Evolutionary conservation across 2,797 vertebrate genomes (phyloP), one percentile per base, ranked within the genome.

Genomic region (Alectoris magna): DNA sequence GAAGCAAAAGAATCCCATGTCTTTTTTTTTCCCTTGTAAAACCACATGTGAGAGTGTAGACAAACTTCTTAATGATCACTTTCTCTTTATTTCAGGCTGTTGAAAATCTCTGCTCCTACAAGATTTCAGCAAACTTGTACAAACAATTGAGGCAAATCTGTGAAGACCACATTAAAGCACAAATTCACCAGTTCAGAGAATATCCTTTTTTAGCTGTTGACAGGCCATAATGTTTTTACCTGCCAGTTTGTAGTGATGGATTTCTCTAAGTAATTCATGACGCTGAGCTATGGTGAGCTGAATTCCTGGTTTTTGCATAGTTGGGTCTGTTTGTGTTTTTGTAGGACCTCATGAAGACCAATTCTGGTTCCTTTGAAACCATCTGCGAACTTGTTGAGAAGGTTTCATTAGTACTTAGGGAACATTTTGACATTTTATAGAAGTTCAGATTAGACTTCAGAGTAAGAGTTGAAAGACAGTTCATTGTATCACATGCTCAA

Each of bases 161-260:
- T 96, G 99, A 99, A 98, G 99, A 99, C 96, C 99, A 99, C 97
- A 99, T 99, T 97, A 99, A 99, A 98, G 99, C 99, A 97, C 99
- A 99, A 95, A 99, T 99, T 70, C 98, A 99, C 95, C 99, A 99
- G 34, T 99, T 99, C 98, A 98, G 99, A 98, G 99, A 99, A 99
- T 99, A 99, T 99, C 99, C 99, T 99, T 99, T 98, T 79, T 84
- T 73, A 75, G 43, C 29, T 94, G 27, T 69, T 88, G 55, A 82
- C 46, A 68, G 84, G 6, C n/a, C 43, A 60, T 41, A 81, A 63
- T 12, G 10, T 48, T 71, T 87, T 85, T 84, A 44, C 14, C n/a
- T 95, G 43, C 38, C 23, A 76, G 10, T 70, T 34, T 39, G 17
- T 59, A 31, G 31, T 39, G 51, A 55, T 84, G 49, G 23, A 73